A percentile compares a stretch with the other conserved stretches of the same genome.
phyloP scores from a whole-genome alignment of 2,797 vertebrate genomes.

The Peromyscus attwateri region DNA sequence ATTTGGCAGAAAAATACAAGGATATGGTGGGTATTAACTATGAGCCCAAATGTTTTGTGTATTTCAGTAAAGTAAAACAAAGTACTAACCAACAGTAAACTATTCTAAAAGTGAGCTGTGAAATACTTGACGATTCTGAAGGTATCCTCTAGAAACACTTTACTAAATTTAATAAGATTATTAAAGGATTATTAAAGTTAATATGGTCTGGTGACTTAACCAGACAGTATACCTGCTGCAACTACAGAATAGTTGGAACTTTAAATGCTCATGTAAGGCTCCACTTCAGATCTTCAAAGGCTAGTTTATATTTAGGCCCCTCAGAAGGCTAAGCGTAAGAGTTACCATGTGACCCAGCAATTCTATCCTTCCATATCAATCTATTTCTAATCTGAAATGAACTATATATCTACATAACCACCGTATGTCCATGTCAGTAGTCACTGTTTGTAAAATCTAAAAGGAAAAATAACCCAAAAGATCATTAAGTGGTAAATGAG shows the following conservation, averaged over 20 bases:
- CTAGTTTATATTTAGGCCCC: background rate
- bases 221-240: background rate
- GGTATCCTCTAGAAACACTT: background rate
- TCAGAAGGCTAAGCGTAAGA: background rate
- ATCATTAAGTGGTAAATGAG: background rate
- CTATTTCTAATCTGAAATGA: background rate
- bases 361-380: background rate
- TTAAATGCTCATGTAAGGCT: conserved; percentile 47
- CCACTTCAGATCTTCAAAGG: conserved; percentile 22
- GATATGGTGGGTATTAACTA: conserved; percentile 11
- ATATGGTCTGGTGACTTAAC: background rate
- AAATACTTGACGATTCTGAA: background rate
- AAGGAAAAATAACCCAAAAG: conserved; percentile 22
- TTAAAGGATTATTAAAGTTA: background rate
- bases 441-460: background rate
- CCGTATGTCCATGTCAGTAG: background rate
- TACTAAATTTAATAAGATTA: background rate
- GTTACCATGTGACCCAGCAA: background rate
- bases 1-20: conserved; percentile 38
- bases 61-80: conserved; percentile 54
- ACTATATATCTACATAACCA: conserved; percentile 11
- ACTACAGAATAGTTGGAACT: background rate
- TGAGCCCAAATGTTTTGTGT: background rate
- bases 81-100: conserved; percentile 23
- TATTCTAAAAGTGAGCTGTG: conserved; percentile 15